Conservation (phyloP, 2,113 vertebrate genomes). For the Coregonus clupeaformis region DNA sequence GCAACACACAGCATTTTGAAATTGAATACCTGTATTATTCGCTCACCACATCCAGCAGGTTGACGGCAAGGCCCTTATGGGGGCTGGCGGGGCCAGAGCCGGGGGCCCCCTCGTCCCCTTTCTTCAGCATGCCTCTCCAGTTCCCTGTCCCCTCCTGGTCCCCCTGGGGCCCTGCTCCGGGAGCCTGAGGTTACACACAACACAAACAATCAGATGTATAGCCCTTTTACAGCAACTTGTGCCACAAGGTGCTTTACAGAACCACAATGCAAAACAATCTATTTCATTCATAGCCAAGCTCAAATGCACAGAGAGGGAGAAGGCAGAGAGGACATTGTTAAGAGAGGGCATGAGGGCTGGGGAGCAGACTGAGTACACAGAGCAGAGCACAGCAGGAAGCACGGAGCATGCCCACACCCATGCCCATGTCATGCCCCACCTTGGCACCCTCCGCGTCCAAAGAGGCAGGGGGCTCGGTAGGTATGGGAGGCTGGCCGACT, state of each 20-base stretch:
- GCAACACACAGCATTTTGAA: neutral
- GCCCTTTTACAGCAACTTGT: too few relatives aligned
- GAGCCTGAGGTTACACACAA: conserved; percentile 36
- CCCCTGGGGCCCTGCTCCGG: conserved; percentile 60
- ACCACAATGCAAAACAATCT: too few relatives aligned
- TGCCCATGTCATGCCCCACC: conserved; percentile 48
- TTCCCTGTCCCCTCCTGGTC: conserved; percentile 83
- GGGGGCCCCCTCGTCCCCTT: conserved; percentile 83
- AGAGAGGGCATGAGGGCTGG: neutral
- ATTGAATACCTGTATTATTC: neutral
- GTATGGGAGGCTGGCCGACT: conserved; percentile 41
- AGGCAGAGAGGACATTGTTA: neutral
- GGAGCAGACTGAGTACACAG: neutral
- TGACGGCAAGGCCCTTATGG: conserved; percentile 89
- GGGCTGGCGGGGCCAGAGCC: conserved; percentile 83
- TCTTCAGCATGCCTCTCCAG: conserved; percentile 97
- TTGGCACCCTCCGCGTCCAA: conserved; percentile 63
- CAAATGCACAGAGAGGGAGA: neutral
- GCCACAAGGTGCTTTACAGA: neutral
- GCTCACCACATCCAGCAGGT: conserved; percentile 93
- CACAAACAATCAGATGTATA: neutral
- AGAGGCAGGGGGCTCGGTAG: conserved; percentile 55
- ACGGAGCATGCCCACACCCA: conserved; percentile 1
- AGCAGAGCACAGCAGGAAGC: neutral
- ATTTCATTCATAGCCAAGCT: neutral